phyloP scores from a whole-genome alignment of 2,888 invertebrate genomes.

The Linnaemya tessellans region DNA sequence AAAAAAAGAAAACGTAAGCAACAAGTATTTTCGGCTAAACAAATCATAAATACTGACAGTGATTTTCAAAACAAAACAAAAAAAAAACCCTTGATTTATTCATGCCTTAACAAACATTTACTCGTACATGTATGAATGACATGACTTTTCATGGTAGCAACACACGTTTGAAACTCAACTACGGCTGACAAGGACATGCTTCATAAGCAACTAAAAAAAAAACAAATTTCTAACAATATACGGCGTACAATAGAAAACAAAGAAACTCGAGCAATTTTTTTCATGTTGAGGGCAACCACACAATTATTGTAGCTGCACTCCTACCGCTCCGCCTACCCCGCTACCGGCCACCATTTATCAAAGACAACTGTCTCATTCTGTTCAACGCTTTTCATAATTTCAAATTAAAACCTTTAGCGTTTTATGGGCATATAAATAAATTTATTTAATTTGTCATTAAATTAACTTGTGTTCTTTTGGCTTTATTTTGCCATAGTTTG shows the following conservation, averaged over 20 bases:
- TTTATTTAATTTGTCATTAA: slow-evolving; percentile 72
- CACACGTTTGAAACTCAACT: slow-evolving; percentile 11
- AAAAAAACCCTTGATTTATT: slow-evolving; percentile 29
- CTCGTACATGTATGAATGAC: neutral
- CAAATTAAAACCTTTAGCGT: slow-evolving; percentile 64
- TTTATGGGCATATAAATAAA: slow-evolving; percentile 67
- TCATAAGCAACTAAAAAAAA: neutral
- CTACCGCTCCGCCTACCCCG: neutral
- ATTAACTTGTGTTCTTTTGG: slow-evolving; percentile 57
- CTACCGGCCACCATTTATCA: neutral
- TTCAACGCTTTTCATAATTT: slow-evolving; percentile 70
- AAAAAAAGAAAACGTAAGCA: slow-evolving; percentile 18
- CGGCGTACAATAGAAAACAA: neutral
- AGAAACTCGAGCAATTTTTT: neutral
- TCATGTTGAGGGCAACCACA: neutral
- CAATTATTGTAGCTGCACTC: no score
- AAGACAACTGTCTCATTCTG: neutral
- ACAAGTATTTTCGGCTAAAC: slow-evolving; percentile 46
- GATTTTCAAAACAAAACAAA: slow-evolving; percentile 53
- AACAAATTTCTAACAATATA: neutral
- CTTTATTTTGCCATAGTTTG: slow-evolving; percentile 18
- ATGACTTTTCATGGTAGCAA: slow-evolving; percentile 10
- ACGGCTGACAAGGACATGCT: slow-evolving; percentile 14
- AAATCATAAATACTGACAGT: slow-evolving; percentile 55
- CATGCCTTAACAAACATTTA: neutral